Conservation (phyloP, 2,888 invertebrate genomes). For the Amaurobius ferox region DNA sequence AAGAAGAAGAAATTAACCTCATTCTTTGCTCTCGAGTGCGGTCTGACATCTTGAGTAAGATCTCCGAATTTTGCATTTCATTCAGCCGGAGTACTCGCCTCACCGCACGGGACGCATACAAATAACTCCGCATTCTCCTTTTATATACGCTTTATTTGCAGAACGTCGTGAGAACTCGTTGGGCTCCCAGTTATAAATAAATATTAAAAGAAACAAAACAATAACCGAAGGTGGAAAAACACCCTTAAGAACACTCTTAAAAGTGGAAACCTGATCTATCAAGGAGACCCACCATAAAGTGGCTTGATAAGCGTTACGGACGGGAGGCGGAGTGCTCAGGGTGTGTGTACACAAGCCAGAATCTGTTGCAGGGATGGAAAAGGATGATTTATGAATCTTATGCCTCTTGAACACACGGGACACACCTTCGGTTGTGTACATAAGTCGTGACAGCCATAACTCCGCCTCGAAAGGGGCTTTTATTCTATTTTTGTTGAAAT, state of each 20-base stretch:
- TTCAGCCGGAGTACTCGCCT: not conserved
- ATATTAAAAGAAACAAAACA: not conserved
- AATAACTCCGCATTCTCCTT: not conserved
- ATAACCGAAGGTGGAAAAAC: not conserved
- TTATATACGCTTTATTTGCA: too few relatives aligned
- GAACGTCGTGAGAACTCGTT: not conserved
- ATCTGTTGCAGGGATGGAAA: constrained; percentile 13
- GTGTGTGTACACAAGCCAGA: constrained; percentile 38
- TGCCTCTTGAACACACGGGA: constrained; percentile 59
- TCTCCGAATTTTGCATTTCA: not conserved
- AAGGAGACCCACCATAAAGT: constrained; percentile 25
- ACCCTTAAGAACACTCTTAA: not conserved
- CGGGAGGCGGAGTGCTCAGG: constrained; percentile 34
- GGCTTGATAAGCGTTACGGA: constrained; percentile 32
- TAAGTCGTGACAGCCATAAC: constrained; percentile 62
- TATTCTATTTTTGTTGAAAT: not conserved
- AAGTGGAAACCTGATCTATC: constrained; percentile 29
- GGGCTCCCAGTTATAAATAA: not conserved
- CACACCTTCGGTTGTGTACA: constrained; percentile 69
- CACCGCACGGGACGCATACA: not conserved
- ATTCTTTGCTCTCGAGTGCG: not conserved
- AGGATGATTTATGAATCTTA: constrained; percentile 60
- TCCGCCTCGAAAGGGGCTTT: constrained; percentile 18
- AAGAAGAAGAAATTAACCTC: not conserved
- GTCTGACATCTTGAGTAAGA: constrained; percentile 2